Evolutionary conservation across 2,113 vertebrate species (phyloP).

Genomic region (Menura novaehollandiae): DNA sequence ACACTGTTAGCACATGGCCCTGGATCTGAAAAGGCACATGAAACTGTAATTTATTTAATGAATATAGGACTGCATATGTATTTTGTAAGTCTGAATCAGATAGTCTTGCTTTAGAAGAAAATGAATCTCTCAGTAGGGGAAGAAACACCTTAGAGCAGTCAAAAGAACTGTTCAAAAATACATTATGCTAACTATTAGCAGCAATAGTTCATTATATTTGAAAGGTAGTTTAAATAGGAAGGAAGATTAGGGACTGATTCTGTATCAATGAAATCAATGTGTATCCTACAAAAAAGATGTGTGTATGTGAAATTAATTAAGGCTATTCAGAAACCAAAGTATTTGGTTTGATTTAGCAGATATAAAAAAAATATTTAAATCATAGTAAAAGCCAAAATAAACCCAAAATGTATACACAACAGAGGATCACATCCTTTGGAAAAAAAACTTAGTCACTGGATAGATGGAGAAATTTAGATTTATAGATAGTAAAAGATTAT

Average conservation of each 20-base stretch:
- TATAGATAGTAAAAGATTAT: neutral
- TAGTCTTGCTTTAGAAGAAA: neutral
- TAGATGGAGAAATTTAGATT: neutral
- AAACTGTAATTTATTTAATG: neutral
- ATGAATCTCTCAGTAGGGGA: neutral
- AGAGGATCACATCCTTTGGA: neutral
- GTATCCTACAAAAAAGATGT: neutral
- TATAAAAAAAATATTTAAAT: neutral
- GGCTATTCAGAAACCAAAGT: neutral
- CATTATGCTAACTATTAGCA: neutral
- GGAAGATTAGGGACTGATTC: neutral
- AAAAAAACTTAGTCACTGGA: neutral
- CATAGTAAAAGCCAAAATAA: conserved; percentile 1
- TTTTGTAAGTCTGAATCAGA: neutral
- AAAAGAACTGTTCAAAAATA: neutral
- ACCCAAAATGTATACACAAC: neutral
- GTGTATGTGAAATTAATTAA: neutral
- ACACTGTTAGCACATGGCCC: neutral
- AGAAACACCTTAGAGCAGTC: neutral
- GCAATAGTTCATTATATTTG: neutral
- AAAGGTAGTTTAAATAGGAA: conserved; percentile 2
- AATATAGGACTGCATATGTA: neutral
- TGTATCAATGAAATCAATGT: neutral
- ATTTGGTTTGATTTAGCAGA: neutral
- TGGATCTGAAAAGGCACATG: neutral